Evolutionary conservation across 2,888 invertebrate species (phyloP), one percentile per base, ranked within the genome.

Genomic region (Drosophila mettleri): DNA sequence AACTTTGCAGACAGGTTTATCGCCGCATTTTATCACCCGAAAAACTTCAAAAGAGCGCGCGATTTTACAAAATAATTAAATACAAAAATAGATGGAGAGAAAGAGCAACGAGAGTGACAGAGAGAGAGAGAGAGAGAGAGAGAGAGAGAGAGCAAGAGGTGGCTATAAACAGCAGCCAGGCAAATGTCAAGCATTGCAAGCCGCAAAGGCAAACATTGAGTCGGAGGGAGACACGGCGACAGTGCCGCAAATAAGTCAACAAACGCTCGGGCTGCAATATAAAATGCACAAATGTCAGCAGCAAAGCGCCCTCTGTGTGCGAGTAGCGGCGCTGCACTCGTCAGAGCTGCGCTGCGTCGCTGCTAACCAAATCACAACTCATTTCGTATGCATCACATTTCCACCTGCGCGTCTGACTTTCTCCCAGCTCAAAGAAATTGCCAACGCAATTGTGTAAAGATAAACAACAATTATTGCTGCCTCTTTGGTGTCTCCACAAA

Each of bases 391-490:
- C 89, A 85, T 83, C 86, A 85, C 89, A 89, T 88, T 89, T 87
- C 71, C 79, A 80, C 82, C 72, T 73, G 68, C 64, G 79, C 65
- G 66, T 57, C 78, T 75, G 72, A 77, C 78, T 73, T 70, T 66
- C 63, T 36, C 60, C 60, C 9, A 12, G 39, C 46, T 71, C 78
- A 82, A 86, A 88, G 88, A 76, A 87, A 89, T 88, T 86, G 77
- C 74, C 82, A 80, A 88, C 87, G 79, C 84, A 86, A 87, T 86
- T 85, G 87, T 77, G 81, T 83, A 83, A 88, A 88, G 87, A 89
- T 90, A 89, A 89, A 89, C 90, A 89, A 89, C 89, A 89, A 89
- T 89, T 90, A 90, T 88, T 88, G 78, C 81, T 86, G 76, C 39
- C 39, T 18, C 33, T 12, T 18, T n/a, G 49, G 34, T 18, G 49